These are phyloP conservation scores for Cydia splendana DNA, from an alignment of 1,140 invertebrate genomes.

Conservation along the genomic window DNA sequence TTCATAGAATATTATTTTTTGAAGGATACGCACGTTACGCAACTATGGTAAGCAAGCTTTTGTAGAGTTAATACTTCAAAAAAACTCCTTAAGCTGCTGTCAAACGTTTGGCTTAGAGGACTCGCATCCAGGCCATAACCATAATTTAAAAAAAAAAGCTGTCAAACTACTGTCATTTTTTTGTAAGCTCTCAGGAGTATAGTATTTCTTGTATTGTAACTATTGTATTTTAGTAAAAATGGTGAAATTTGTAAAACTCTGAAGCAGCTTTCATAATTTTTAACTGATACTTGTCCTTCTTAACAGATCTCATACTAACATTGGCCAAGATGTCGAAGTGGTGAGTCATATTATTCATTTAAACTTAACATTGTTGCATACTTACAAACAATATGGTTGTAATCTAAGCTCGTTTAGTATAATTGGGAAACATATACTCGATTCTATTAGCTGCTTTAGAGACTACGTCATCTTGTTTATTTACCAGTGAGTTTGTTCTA, in stretches of 20 bases:
- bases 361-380: background rate
- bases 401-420: background rate
- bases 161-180: constrained; percentile 17
- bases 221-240: constrained; percentile 23
- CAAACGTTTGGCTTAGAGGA: no score
- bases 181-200: constrained; percentile 18
- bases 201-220: constrained; percentile 19
- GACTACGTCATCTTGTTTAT: background rate
- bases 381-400: constrained; percentile 28
- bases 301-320: background rate
- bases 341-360: constrained; percentile 48
- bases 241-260: background rate
- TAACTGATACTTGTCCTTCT: background rate
- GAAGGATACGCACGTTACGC: no score
- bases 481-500: background rate
- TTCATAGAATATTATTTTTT: no score
- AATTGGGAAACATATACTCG: background rate
- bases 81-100: no score
- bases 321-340: constrained; percentile 66
- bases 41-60: no score
- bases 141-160: background rate
- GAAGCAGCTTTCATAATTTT: background rate
- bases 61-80: no score
- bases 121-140: no score
- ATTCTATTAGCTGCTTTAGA: background rate